Evolutionary conservation across 30 jellyfish, hydroid and myxozoan genomes (phyloP).

Genomic region (Phacellophora camtschatica): DNA sequence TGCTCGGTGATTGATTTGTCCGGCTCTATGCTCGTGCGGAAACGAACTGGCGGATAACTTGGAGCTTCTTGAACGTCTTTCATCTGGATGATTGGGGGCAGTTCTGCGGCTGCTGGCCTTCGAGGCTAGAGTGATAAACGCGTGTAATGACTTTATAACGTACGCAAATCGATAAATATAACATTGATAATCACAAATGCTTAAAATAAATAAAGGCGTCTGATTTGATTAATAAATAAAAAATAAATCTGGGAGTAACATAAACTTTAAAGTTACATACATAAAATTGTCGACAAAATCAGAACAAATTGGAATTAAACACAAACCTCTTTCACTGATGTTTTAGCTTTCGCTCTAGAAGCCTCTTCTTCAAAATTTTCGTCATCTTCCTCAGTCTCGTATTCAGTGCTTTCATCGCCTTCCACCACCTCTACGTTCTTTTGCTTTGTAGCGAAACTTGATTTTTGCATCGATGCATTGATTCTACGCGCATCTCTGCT

Average conservation of each 20-base stretch:
- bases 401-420: conserved; percentile 38
- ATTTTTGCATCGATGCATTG: conserved; percentile 28
- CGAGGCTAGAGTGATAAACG: background rate
- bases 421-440: background rate
- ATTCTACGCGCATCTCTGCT: conserved; percentile 19
- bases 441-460: background rate
- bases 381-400: conserved; percentile 49
- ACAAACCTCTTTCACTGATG: no score
- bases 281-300: no score
- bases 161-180: no score
- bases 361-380: conserved; percentile 24
- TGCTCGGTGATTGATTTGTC: conserved; percentile 11
- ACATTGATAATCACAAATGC: no score
- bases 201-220: no score
- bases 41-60: conserved; percentile 90
- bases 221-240: no score
- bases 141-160: no score
- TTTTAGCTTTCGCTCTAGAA: no score
- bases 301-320: no score
- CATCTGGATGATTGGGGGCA: conserved; percentile 77
- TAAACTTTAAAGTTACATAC: no score
- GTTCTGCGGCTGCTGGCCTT: conserved; percentile 75
- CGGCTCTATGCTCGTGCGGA: conserved; percentile 82
- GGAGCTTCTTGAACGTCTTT: conserved; percentile 66
- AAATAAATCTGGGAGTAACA: no score